Evolutionary conservation across 2,113 vertebrate species (phyloP).

Genomic region (Daboia siamensis): DNA sequence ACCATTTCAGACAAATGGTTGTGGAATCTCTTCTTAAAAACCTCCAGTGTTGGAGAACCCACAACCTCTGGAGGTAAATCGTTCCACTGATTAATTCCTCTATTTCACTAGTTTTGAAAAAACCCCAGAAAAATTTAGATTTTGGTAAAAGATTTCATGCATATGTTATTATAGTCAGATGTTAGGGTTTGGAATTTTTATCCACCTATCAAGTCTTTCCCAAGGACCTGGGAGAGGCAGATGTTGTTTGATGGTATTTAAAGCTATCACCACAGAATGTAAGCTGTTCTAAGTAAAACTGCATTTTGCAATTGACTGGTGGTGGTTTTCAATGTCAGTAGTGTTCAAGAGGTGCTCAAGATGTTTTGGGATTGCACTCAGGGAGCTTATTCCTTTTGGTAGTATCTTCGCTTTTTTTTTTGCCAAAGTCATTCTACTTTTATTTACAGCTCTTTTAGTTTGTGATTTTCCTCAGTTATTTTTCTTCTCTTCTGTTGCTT

Average conservation of each 20-base stretch:
- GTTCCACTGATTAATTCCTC: background rate
- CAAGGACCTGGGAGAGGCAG: background rate
- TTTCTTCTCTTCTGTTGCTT: background rate
- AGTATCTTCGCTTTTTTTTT: background rate
- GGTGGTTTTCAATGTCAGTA: background rate
- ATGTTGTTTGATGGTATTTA: background rate
- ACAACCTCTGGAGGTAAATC: background rate
- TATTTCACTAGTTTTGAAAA: background rate
- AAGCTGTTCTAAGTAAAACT: background rate
- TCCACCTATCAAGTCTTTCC: background rate
- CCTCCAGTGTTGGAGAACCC: background rate
- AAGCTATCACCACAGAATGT: background rate
- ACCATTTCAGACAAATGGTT: background rate
- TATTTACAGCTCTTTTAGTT: background rate
- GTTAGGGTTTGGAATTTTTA: background rate
- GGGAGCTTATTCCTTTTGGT: background rate
- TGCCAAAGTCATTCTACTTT: background rate
- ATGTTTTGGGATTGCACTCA: background rate
- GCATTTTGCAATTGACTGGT: background rate
- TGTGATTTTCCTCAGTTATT: background rate
- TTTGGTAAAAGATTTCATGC: background rate
- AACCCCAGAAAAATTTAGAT: background rate
- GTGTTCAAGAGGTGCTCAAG: background rate
- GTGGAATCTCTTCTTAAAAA: background rate
- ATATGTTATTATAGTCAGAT: background rate